Percentiles rank a stretch among this genome's conserved stretches.
phyloP scores from a whole-genome alignment of 2,797 vertebrate species.

The Leontopithecus rosalia region DNA sequence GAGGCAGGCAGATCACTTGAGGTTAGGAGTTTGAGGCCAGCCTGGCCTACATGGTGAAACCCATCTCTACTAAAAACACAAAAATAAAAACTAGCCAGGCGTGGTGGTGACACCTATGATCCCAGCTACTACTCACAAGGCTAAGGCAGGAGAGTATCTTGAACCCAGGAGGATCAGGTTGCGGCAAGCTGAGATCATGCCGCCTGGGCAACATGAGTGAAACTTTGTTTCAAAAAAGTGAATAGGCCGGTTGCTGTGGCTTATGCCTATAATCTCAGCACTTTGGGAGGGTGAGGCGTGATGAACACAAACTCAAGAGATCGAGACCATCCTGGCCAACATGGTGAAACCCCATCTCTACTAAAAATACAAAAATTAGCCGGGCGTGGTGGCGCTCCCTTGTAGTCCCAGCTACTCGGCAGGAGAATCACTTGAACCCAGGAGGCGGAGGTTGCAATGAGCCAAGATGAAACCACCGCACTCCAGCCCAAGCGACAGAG shows the following conservation, averaged over 20 bases:
- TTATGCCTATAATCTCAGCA: neutral
- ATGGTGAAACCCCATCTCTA: neutral
- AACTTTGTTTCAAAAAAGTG: neutral
- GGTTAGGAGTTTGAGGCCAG: neutral
- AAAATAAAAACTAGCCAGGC: neutral
- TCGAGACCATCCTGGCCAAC: neutral
- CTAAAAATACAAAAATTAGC: neutral
- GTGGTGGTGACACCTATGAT: neutral
- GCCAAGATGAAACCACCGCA: neutral
- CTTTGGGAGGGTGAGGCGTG: neutral
- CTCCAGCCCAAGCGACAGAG: neutral
- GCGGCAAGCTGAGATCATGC: neutral
- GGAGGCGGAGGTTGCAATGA: neutral
- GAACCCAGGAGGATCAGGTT: neutral
- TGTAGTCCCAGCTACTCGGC: neutral
- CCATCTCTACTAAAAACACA: neutral
- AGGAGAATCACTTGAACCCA: neutral
- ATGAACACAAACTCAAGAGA: accelerated
- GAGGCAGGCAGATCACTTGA: neutral
- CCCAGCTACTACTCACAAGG: neutral
- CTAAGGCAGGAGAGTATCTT: neutral
- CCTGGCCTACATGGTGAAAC: neutral
- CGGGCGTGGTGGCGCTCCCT: accelerated
- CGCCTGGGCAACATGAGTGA: neutral
- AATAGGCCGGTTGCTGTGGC: neutral